Conservation (phyloP, 2,888 invertebrate genomes). For the Diplazon laetatorius region DNA sequence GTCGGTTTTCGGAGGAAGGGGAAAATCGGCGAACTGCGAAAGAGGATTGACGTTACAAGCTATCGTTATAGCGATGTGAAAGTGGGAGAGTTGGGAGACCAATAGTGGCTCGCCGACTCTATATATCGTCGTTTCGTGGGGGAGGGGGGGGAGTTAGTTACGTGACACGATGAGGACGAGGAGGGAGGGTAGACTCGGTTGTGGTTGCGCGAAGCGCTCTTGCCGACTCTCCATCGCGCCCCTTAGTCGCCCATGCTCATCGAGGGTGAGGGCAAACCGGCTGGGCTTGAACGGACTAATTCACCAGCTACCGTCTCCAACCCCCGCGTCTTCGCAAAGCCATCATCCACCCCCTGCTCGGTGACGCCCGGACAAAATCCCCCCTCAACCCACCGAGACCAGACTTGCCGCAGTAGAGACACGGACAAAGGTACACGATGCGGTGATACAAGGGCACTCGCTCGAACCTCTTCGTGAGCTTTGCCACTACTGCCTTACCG, state of each 20-base stretch:
- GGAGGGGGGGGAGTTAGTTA: too few relatives aligned
- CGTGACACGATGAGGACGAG: constrained; percentile 7
- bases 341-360: constrained; percentile 47
- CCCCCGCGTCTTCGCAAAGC: constrained; percentile 40
- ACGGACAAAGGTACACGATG: constrained; percentile 3
- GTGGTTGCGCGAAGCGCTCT: constrained; percentile 45
- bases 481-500: constrained; percentile 73
- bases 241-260: constrained; percentile 18
- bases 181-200: constrained; percentile 25
- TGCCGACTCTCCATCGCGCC: constrained; percentile 1
- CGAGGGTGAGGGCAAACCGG: constrained; percentile 39
- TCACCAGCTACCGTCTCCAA: constrained; percentile 69
- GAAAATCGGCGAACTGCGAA: constrained; percentile 11
- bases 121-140: constrained; percentile 5
- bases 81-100: background rate
- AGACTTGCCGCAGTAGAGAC: constrained; percentile 39
- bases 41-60: background rate
- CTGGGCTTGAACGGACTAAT: constrained; percentile 75
- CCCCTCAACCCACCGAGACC: constrained; percentile 45
- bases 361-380: constrained; percentile 47
- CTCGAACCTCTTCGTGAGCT: constrained; percentile 61
- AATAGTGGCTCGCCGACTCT: background rate
- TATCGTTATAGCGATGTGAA: background rate
- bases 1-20: background rate
- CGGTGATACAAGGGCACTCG: constrained; percentile 71